phyloP scores from a whole-genome alignment of 2,113 vertebrate genomes.

The Serinus canaria region DNA sequence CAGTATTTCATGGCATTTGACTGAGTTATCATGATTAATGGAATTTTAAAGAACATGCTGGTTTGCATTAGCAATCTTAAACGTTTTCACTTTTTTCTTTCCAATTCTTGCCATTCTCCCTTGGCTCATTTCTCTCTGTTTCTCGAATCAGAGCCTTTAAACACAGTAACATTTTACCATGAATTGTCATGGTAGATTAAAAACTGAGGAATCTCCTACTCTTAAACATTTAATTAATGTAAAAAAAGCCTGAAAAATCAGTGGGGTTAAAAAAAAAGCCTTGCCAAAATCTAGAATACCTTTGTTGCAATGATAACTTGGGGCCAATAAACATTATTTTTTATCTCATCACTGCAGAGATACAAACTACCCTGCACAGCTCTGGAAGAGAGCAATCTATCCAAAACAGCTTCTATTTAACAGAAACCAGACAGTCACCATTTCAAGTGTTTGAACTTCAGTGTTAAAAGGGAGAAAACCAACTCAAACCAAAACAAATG shows the following conservation, averaged over 20 bases:
- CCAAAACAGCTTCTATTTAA: not conserved
- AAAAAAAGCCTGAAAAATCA: not conserved
- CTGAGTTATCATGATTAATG: not conserved
- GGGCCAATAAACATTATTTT: not conserved
- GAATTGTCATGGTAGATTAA: not conserved
- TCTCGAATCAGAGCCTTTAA: not conserved
- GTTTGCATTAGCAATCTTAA: not conserved
- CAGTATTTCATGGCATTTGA: not conserved
- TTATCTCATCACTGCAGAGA: not conserved
- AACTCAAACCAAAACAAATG: not conserved
- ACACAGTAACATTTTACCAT: not conserved
- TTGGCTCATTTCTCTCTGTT: not conserved
- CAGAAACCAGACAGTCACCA: not conserved
- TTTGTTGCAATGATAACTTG: not conserved
- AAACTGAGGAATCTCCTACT: not conserved
- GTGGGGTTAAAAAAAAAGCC: not conserved
- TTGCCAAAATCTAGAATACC: not conserved
- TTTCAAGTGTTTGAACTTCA: not conserved
- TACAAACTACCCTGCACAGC: not conserved
- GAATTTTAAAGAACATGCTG: not conserved
- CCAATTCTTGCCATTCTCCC: not conserved
- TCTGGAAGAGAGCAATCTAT: not conserved
- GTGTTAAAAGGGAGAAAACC: not conserved
- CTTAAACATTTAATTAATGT: not conserved
- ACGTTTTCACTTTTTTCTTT: not conserved